These are phyloP conservation scores for Electrona antarctica DNA, from an alignment of 2,113 vertebrate genomes.

Conservation along the genomic window DNA sequence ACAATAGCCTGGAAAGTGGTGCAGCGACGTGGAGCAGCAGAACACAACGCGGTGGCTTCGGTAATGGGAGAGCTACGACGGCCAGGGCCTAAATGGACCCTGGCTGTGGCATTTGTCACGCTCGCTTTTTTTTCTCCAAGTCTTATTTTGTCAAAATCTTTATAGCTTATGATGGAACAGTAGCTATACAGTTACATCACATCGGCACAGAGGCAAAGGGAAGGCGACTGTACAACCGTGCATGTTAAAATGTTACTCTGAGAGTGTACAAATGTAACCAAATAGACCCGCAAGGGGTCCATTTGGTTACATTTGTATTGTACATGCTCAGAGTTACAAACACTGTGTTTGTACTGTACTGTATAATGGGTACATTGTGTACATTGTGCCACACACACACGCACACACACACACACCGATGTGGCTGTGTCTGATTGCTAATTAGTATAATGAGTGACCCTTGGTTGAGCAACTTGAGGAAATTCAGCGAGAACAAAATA, in stretches of 20 bases:
- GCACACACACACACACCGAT: conserved; percentile 33
- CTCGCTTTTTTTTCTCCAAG: conserved; percentile 9
- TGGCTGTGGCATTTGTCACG: conserved; percentile 27
- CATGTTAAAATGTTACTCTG: too few species aligned
- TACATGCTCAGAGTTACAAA: too few species aligned
- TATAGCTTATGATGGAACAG: conserved; percentile 30
- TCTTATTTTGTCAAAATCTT: conserved; percentile 57
- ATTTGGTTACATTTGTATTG: too few species aligned
- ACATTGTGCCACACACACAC: conserved; percentile 2
- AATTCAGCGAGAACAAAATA: conserved; percentile 63
- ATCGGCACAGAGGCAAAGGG: conserved; percentile 28
- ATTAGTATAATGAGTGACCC: conserved; percentile 62
- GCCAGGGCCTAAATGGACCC: conserved; percentile 46
- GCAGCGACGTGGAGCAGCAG: conserved; percentile 59
- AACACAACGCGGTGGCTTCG: conserved; percentile 59
- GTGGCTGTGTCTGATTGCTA: conserved; percentile 72
- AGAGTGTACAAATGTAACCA: too few species aligned
- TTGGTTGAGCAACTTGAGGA: conserved; percentile 72
- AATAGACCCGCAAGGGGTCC: too few species aligned
- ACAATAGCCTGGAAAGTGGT: conserved; percentile 70
- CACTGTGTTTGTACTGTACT: too few species aligned
- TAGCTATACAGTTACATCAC: conserved; percentile 23
- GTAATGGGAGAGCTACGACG: conserved; percentile 42
- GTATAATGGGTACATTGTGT: too few species aligned
- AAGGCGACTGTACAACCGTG: not conserved